Evolutionary conservation across 2,888 invertebrate genomes (phyloP).

Genomic region (Eristalinus sepulchralis): DNA sequence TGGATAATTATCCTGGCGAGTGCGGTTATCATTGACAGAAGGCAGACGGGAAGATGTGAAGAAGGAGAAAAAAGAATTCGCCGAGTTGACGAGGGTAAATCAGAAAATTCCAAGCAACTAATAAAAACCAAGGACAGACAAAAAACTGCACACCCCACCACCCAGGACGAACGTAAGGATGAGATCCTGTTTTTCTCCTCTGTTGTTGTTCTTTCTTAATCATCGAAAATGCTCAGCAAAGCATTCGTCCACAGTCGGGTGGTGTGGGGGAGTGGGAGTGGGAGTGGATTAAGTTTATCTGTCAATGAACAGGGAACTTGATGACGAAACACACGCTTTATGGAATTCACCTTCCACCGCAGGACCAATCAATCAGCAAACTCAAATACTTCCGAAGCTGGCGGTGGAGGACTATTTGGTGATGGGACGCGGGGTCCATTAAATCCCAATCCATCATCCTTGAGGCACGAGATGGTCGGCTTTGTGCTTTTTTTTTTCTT

Average conservation of each 20-base stretch:
- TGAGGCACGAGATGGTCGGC: not conserved
- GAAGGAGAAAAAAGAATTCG: too few relatives aligned
- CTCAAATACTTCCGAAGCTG: not conserved
- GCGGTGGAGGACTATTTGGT: not conserved
- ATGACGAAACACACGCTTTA: not conserved
- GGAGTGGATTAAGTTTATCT: not conserved
- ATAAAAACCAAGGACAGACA: constrained; percentile 25
- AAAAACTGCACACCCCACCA: constrained; percentile 6
- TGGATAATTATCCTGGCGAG: constrained; percentile 28
- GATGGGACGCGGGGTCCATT: not conserved
- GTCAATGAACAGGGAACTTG: not conserved
- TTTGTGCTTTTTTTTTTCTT: not conserved
- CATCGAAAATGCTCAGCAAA: not conserved
- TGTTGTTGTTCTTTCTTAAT: not conserved
- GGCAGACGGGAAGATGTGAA: not conserved
- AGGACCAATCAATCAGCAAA: not conserved
- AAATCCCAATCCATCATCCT: constrained; percentile 27
- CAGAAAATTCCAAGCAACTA: not conserved
- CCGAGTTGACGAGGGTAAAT: not conserved
- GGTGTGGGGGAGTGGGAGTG: too few relatives aligned
- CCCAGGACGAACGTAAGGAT: not conserved
- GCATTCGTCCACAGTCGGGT: not conserved
- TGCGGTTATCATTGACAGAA: not conserved
- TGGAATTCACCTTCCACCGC: not conserved
- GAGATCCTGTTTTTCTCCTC: not conserved